Evolutionary conservation across 2,797 vertebrate species (phyloP).

Genomic region (Myotis planiceps): DNA sequence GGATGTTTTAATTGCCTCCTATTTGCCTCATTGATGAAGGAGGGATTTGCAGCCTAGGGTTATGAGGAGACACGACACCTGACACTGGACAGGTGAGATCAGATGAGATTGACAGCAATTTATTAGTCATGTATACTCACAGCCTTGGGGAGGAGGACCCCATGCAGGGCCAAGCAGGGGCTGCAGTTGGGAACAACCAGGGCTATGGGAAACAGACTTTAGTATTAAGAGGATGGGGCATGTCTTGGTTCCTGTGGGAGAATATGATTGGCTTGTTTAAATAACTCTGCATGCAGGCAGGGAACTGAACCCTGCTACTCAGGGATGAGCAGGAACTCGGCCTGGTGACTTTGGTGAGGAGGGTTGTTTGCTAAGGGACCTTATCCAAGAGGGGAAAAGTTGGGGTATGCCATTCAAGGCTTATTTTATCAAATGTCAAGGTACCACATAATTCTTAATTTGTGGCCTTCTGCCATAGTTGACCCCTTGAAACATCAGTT

Average conservation of each 20-base stretch:
- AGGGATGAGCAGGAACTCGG: background rate
- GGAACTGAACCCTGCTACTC: background rate
- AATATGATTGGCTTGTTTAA: background rate
- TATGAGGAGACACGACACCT: background rate
- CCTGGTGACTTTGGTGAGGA: background rate
- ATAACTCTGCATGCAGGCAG: background rate
- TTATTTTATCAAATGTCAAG: background rate
- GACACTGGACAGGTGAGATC: background rate
- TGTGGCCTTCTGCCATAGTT: background rate
- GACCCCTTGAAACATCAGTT: background rate
- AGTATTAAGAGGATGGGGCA: background rate
- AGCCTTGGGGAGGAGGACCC: background rate
- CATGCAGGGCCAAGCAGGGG: accelerated
- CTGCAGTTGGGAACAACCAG: background rate
- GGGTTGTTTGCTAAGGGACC: background rate
- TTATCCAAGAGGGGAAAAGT: background rate
- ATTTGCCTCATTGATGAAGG: background rate
- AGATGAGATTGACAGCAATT: background rate
- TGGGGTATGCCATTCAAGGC: background rate
- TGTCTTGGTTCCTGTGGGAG: background rate
- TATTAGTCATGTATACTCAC: background rate
- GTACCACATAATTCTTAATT: background rate
- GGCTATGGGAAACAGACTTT: background rate
- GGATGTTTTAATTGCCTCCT: background rate
- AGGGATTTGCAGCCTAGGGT: background rate